Evolutionary conservation across 2,113 vertebrate genomes (phyloP).

Genomic region (Psittacula cyanocephala): DNA sequence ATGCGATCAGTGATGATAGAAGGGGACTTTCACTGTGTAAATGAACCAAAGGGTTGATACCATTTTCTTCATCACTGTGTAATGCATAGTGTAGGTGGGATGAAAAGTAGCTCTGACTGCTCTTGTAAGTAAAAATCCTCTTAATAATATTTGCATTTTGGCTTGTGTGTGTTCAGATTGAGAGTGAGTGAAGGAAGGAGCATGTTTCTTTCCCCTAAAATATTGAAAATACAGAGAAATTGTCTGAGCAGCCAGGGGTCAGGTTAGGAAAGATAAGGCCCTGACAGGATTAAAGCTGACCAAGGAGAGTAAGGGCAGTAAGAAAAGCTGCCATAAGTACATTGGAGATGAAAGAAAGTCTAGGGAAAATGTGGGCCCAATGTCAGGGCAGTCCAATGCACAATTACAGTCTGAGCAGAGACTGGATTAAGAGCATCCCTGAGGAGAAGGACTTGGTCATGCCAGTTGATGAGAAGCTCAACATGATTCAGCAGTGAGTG

Average conservation of each 20-base stretch:
- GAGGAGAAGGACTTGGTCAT: not conserved
- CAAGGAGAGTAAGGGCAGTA: not conserved
- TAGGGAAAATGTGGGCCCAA: not conserved
- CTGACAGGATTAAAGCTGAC: not conserved
- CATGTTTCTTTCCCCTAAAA: not conserved
- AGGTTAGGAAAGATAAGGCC: not conserved
- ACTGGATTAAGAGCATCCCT: not conserved
- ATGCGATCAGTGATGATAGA: not conserved
- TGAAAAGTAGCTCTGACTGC: not conserved
- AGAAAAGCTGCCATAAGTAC: not conserved
- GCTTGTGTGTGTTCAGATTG: not conserved
- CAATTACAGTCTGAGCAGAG: not conserved
- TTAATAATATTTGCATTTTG: not conserved
- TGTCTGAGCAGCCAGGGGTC: not conserved
- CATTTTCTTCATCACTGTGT: not conserved
- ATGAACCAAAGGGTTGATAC: not conserved
- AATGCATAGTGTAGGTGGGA: not conserved
- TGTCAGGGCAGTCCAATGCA: not conserved
- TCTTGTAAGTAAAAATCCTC: not conserved
- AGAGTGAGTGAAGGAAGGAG: not conserved
- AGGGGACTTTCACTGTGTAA: not conserved
- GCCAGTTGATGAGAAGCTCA: not conserved
- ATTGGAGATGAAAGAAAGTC: not conserved
- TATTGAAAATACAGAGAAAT: not conserved
- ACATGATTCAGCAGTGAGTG: not conserved